These are phyloP conservation scores for human DNA, from an alignment of 2,113 vertebrate genomes.

Conservation along the genomic window GRCh38 chr12:108036001-108036500, in stretches of 20 bases:
- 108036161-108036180: neutral
- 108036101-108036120: neutral
- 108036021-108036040: neutral
- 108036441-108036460: neutral
- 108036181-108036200: neutral
- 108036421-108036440: neutral
- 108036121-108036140: accelerated
- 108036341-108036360: neutral
- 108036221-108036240: neutral
- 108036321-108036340: neutral
- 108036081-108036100: neutral
- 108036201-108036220: neutral
- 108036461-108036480: neutral
- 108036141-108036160: neutral
- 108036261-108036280: neutral
- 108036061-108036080: neutral
- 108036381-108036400: neutral
- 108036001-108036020: neutral
- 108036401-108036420: too few species aligned
- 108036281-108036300: neutral
- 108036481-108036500: neutral
- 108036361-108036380: neutral
- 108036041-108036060: neutral
- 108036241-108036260: neutral
- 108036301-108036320: neutral